Evolutionary conservation across 1,140 invertebrate genomes (phyloP).

Genomic region (Pseudomyrmex gracilis): DNA sequence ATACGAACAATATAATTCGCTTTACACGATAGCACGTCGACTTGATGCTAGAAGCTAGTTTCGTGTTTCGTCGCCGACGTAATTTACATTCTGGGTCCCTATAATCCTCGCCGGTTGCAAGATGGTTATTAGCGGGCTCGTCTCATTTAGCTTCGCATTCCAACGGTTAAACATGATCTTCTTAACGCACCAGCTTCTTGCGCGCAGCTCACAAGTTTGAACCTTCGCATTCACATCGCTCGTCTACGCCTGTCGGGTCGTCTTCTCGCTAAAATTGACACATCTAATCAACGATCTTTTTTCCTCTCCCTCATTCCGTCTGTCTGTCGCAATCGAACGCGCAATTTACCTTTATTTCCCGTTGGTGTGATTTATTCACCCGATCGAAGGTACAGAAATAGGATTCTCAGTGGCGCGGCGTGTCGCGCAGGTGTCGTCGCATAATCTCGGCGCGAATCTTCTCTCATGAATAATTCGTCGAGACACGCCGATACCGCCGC

Average conservation of each 20-base stretch:
- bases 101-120: slow-evolving; percentile 5
- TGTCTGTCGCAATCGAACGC: background rate
- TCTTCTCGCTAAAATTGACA: background rate
- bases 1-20: background rate
- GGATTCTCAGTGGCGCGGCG: slow-evolving; percentile 58
- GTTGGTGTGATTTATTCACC: slow-evolving; percentile 55
- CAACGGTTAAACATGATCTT: slow-evolving; percentile 4
- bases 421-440: slow-evolving; percentile 63
- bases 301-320: no score
- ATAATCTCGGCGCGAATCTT: slow-evolving; percentile 72
- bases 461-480: slow-evolving; percentile 73
- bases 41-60: slow-evolving; percentile 25
- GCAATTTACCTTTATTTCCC: slow-evolving; percentile 28
- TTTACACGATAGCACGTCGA: background rate
- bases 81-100: background rate
- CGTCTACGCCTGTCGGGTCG: background rate
- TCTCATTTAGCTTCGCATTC: background rate
- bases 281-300: slow-evolving; percentile 25
- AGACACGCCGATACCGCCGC: slow-evolving; percentile 48
- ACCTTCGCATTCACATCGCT: background rate
- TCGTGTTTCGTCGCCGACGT: no score
- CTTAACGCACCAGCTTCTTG: background rate
- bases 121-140: slow-evolving; percentile 3
- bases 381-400: slow-evolving; percentile 59
- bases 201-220: background rate